phyloP scores from a whole-genome alignment of 2,797 vertebrate genomes.

The Malacoctenus gilli region DNA sequence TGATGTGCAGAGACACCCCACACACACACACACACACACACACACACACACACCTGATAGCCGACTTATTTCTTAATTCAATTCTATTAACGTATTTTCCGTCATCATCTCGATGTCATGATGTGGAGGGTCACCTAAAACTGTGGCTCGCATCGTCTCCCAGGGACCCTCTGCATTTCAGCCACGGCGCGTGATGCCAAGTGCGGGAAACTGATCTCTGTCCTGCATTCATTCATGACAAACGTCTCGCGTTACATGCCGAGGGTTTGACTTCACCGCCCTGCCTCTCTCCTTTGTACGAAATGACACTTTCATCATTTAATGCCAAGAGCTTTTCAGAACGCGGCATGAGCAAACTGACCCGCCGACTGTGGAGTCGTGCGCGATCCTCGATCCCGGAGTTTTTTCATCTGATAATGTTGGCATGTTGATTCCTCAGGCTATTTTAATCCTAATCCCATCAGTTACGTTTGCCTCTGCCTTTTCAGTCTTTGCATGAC shows the following conservation, averaged over 20 bases:
- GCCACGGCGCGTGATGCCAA: conserved; percentile 29
- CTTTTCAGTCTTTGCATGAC: conserved; percentile 25
- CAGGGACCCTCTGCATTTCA: conserved; percentile 9
- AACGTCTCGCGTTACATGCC: conserved; percentile 64
- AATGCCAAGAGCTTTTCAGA: conserved; percentile 7
- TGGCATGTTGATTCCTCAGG: conserved; percentile 39
- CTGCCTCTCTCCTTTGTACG: conserved; percentile 13
- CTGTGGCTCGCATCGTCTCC: neutral
- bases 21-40: too few species aligned
- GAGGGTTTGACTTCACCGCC: conserved; percentile 22
- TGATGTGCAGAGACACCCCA: too few species aligned
- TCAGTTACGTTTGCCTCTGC: conserved; percentile 52
- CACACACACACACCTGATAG: too few species aligned
- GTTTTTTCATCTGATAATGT: conserved; percentile 4
- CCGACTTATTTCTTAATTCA: too few species aligned
- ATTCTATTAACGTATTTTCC: too few species aligned
- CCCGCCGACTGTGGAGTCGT: neutral
- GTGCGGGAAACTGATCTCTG: conserved; percentile 61
- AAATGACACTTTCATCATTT: conserved; percentile 11
- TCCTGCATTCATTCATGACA: conserved; percentile 73
- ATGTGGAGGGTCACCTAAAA: neutral
- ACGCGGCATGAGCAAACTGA: neutral
- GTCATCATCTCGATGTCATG: too few species aligned
- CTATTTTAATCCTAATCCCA: conserved; percentile 60
- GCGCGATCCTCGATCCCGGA: neutral